These are phyloP conservation scores for Sinocyclocheilus maitianheensis DNA, from an alignment of 2,113 vertebrate genomes.

Conservation along the genomic window DNA sequence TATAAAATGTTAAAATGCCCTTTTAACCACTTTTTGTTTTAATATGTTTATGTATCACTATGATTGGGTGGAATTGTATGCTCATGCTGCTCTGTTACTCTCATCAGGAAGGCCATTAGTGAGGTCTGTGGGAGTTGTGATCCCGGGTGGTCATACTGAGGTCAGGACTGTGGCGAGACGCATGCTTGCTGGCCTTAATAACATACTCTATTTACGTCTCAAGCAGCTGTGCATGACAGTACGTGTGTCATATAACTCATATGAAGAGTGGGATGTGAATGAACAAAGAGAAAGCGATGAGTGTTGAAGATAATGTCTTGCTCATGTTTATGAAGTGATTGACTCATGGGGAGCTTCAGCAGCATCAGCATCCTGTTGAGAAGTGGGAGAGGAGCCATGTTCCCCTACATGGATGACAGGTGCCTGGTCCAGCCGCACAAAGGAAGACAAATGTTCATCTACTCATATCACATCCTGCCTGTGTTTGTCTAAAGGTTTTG, in stretches of 20 bases:
- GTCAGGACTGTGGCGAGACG: not conserved
- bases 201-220: not conserved
- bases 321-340: not conserved
- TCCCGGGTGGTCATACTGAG: not conserved
- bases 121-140: not conserved
- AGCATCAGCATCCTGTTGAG: not conserved
- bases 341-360: not conserved
- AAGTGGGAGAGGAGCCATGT: not conserved
- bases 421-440: not conserved
- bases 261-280: not conserved
- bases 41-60: not conserved
- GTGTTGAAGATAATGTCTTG: conserved; percentile 1
- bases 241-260: not conserved
- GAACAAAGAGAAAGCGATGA: not conserved
- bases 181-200: no score
- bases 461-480: conserved; percentile 15
- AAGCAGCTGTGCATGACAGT: not conserved
- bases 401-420: conserved; percentile 17
- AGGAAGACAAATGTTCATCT: conserved; percentile 6
- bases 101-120: not conserved
- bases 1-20: not conserved
- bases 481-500: not conserved
- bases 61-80: not conserved
- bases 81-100: not conserved
- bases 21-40: not conserved